Percentiles rank a stretch among this genome's conserved stretches.
Evolutionary conservation across 2,888 invertebrate species (phyloP).

Genomic region (Homarus gammarus): DNA sequence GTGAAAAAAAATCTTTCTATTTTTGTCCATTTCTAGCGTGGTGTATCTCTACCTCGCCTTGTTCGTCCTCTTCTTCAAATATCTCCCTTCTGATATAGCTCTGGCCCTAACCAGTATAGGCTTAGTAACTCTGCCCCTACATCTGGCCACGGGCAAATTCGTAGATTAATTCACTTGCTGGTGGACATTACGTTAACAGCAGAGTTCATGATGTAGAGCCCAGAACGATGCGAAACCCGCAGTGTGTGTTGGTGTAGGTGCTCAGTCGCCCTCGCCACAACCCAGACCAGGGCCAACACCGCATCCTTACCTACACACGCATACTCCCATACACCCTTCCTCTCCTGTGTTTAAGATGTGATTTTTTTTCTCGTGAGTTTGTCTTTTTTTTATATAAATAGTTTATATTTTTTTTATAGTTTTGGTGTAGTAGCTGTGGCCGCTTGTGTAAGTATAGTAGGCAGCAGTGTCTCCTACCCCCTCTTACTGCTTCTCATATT

Average conservation of each 20-base stretch:
- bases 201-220: conserved; percentile 49
- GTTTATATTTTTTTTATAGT: background rate
- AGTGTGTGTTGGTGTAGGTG: background rate
- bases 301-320: background rate
- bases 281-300: background rate
- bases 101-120: conserved; percentile 40
- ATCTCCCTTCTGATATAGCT: conserved; percentile 38
- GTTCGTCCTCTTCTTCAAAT: conserved; percentile 60
- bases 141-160: background rate
- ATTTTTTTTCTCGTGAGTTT: too few relatives aligned
- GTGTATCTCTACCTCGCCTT: conserved; percentile 41
- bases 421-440: background rate
- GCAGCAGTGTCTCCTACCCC: background rate
- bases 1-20: too few relatives aligned
- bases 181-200: conserved; percentile 51
- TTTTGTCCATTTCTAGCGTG: conserved; percentile 38
- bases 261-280: background rate
- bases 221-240: background rate
- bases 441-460: background rate
- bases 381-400: background rate
- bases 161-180: background rate
- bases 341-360: too few relatives aligned
- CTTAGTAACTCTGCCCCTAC: conserved; percentile 15
- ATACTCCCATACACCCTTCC: background rate
- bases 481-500: conserved; percentile 5